Evolutionary conservation across 2,888 invertebrate genomes (phyloP), one percentile per base, ranked within the genome.

Genomic region (Dryadula phaetusa): DNA sequence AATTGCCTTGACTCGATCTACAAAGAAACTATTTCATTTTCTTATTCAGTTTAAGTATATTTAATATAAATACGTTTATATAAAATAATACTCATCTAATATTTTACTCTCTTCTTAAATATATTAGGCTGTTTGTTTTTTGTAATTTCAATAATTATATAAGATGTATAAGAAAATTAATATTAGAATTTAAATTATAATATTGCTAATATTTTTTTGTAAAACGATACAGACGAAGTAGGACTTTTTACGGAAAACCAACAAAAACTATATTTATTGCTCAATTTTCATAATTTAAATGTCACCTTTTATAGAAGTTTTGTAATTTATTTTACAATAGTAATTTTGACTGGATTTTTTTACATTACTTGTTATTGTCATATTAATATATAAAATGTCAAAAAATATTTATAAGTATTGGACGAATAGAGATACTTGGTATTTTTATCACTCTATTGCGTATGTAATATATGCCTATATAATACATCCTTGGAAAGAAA

Each of bases 201-300:
- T 28, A 52, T 28, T 32, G 28, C 16, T 16, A 52, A 52, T 52
- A 52, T 32, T 32, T 18, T 22, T 32, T 25, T 52, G 52, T 28
- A 28, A 52, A 52, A 52, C n/a, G 37, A 56, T 22, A 40, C 22
- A 40, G 40, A 56, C 25, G 40, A 56, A 56, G 16, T 56, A 54
- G 54, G 20, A 14, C 12, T 18, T 32, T 42, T 44, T 8, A 60
- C 32, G n/a, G 1, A 12, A 2, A 32, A 49, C 58, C 52, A 53
- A 18, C 49, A 42, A 20, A 28, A 34, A 68, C 53, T 68, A 66
- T 66, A 60, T 67, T 62, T 60, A 65, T 60, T 70, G 70, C 69
- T 70, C 70, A 70, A 70, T 63, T 60, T 63, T 44, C 58, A 52
- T 49, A 16, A 6, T 62, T 25, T 40, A 47, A 22, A 47, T 40